Conservation (phyloP, 2,797 vertebrate species). For the Urocyon cinereoargenteus region DNA sequence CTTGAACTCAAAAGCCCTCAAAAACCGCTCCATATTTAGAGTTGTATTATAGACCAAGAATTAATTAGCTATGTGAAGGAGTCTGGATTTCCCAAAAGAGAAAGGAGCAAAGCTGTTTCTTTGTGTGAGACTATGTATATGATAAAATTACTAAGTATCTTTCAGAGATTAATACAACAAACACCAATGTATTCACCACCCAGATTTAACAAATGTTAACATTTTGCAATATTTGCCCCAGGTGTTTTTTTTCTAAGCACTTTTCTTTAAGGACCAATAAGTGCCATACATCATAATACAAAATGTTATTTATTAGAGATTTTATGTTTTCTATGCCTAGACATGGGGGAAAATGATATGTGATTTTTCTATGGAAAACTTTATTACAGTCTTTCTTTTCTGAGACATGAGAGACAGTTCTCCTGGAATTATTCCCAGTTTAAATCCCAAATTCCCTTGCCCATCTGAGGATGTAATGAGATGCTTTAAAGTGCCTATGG, state of each 20-base stretch:
- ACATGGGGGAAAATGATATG: constrained; percentile 16
- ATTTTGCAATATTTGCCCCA: constrained; percentile 41
- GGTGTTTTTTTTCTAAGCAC: constrained; percentile 34
- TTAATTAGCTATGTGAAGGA: constrained; percentile 32
- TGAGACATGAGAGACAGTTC: constrained; percentile 57
- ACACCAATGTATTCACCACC: not conserved
- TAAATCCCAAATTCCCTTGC: constrained; percentile 60
- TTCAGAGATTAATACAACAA: not conserved
- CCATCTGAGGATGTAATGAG: constrained; percentile 36
- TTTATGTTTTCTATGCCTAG: constrained; percentile 52
- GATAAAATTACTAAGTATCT: constrained; percentile 53
- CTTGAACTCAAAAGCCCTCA: not conserved
- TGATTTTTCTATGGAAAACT: constrained; percentile 60
- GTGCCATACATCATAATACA: not conserved
- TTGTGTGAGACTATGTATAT: not conserved
- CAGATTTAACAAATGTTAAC: constrained; percentile 26
- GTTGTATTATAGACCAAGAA: not conserved
- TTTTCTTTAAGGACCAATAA: constrained; percentile 39
- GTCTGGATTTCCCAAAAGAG: constrained; percentile 21
- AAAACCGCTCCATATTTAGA: constrained; percentile 12
- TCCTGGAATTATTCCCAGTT: constrained; percentile 54
- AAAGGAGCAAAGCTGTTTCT: not conserved
- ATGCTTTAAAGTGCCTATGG: constrained; percentile 60
- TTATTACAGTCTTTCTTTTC: constrained; percentile 41
- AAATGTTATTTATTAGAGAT: constrained; percentile 16